These are phyloP conservation scores for Apis florea DNA, from an alignment of 1,140 invertebrate genomes.

Conservation along the genomic window DNA sequence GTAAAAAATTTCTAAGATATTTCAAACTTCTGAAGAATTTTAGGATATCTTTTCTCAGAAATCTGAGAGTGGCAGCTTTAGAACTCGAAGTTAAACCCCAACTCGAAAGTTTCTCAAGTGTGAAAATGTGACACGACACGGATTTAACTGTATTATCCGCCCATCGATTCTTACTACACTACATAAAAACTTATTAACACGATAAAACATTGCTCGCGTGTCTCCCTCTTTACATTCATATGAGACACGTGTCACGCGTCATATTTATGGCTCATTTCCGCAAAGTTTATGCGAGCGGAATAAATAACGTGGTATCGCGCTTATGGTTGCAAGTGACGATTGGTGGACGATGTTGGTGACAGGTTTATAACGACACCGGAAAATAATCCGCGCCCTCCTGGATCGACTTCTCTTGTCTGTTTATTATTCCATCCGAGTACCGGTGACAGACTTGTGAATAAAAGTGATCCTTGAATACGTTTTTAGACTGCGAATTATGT, in stretches of 20 bases:
- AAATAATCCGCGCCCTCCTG: conserved; percentile 58
- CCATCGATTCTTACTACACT: neutral
- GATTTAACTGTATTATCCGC: neutral
- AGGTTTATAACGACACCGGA: conserved; percentile 61
- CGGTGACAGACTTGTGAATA: conserved; percentile 53
- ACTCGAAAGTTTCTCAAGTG: neutral
- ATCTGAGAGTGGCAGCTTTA: neutral
- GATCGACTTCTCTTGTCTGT: conserved; percentile 43
- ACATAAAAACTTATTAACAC: neutral
- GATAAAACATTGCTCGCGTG: conserved; percentile 4
- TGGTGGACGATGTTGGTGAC: conserved; percentile 55
- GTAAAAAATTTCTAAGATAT: neutral
- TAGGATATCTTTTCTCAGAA: neutral
- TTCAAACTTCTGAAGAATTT: neutral
- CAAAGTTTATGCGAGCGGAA: conserved; percentile 48
- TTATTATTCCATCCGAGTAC: conserved; percentile 62
- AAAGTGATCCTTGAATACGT: conserved; percentile 45
- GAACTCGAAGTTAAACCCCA: neutral
- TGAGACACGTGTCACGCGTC: conserved; percentile 14
- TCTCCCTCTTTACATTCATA: neutral
- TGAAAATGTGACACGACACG: neutral
- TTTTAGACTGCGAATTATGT: conserved; percentile 48
- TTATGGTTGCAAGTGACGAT: conserved; percentile 53
- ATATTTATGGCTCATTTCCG: conserved; percentile 51
- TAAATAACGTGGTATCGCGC: conserved; percentile 34